These are phyloP conservation scores for Dendrolimus pini DNA, from an alignment of 2,888 invertebrate species.

Conservation along the genomic window DNA sequence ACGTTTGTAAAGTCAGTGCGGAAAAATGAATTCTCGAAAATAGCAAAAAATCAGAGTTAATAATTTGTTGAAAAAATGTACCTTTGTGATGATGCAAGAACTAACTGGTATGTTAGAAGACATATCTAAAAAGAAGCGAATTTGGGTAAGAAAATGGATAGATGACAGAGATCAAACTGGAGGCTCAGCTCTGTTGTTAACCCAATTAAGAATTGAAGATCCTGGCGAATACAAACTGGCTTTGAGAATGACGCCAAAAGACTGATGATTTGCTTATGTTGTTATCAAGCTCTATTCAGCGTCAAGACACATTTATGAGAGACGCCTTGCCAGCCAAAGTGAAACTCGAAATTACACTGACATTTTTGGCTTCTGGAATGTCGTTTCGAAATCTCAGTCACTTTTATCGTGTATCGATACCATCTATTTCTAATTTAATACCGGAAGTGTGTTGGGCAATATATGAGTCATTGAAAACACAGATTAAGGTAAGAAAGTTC, in stretches of 20 bases:
- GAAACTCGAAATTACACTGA: conserved; percentile 27
- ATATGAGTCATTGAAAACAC: neutral
- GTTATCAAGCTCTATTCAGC: conserved; percentile 19
- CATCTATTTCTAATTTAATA: conserved; percentile 15
- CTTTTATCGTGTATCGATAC: conserved; percentile 21
- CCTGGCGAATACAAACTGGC: conserved; percentile 14
- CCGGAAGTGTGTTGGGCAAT: conserved; percentile 1
- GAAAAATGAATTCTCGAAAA: no score
- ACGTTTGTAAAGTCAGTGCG: no score
- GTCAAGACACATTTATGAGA: conserved; percentile 22
- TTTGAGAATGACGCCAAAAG: conserved; percentile 14
- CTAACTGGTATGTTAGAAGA: neutral
- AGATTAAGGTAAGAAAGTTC: neutral
- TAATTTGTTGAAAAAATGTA: neutral
- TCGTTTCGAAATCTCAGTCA: conserved; percentile 19
- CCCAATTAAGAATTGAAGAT: conserved; percentile 15
- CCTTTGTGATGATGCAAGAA: neutral
- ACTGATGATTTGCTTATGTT: conserved; percentile 18
- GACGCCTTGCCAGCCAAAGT: conserved; percentile 24
- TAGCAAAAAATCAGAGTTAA: no score
- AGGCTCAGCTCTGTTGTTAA: conserved; percentile 13
- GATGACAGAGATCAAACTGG: conserved; percentile 16
- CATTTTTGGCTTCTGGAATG: conserved; percentile 25
- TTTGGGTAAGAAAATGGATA: conserved; percentile 17
- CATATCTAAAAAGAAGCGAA: conserved; percentile 12